A percentile compares a stretch with the other conserved stretches of the same genome.
These are phyloP conservation scores for Pseudotriccus pelzelni DNA, from an alignment of 2,797 vertebrate species.

Conservation along the genomic window DNA sequence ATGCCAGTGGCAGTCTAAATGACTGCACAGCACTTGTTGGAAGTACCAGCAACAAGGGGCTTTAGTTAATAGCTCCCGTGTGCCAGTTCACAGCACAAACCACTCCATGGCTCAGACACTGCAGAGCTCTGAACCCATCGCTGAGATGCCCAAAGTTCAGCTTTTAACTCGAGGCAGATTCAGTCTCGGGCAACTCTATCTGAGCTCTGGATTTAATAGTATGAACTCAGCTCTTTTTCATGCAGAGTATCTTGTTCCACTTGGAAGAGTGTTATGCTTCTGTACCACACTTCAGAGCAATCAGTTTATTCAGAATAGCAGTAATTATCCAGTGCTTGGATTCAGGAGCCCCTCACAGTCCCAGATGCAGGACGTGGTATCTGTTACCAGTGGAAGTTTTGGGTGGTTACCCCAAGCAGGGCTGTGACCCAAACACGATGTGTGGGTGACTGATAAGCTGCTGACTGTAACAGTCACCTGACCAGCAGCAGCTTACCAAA, in stretches of 20 bases:
- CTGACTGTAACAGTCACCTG: neutral
- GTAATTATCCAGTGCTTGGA: neutral
- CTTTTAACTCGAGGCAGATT: neutral
- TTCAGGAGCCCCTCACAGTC: neutral
- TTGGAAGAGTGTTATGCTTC: neutral
- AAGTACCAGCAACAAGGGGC: constrained; percentile 2
- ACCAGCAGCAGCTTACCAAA: neutral
- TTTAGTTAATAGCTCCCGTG: constrained; percentile 2
- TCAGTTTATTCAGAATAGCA: neutral
- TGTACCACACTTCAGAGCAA: neutral
- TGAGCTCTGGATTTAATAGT: neutral
- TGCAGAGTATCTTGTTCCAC: neutral
- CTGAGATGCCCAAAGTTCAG: neutral
- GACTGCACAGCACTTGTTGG: constrained; percentile 15
- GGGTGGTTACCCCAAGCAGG: neutral
- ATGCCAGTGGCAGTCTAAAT: neutral
- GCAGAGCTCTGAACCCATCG: neutral
- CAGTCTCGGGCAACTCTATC: neutral
- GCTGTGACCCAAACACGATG: constrained; percentile 12
- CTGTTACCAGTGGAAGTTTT: neutral
- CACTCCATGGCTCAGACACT: neutral
- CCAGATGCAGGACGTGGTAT: neutral
- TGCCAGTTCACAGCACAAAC: constrained; percentile 19
- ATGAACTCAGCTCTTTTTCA: constrained; percentile 11
- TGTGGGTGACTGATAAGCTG: constrained; percentile 51